Percentiles rank a stretch among this genome's conserved stretches.
Conservation (phyloP, 2,113 vertebrate genomes). For the Pelvicachromis taeniatus region DNA sequence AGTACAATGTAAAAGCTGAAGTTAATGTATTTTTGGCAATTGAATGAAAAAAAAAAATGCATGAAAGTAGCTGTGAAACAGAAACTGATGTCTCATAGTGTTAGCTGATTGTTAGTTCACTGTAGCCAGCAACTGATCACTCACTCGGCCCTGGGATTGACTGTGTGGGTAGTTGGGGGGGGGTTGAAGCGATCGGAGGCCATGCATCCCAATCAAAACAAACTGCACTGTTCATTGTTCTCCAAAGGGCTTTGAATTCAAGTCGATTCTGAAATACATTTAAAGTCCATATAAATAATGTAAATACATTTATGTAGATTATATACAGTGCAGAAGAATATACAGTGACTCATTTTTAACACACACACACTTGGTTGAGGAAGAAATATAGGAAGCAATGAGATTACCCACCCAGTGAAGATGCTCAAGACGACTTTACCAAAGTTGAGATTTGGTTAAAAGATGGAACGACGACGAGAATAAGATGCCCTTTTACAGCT, state of each 20-base stretch:
- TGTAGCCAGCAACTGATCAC: slow-evolving; percentile 17
- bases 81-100: slow-evolving; percentile 25
- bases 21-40: slow-evolving; percentile 46
- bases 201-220: slow-evolving; percentile 39
- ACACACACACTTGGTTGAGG: not conserved
- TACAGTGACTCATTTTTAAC: slow-evolving; percentile 36
- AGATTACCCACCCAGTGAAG: not conserved
- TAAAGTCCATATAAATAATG: slow-evolving; percentile 65
- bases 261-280: slow-evolving; percentile 50
- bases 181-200: slow-evolving; percentile 1
- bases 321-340: slow-evolving; percentile 51
- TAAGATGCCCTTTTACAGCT: not conserved
- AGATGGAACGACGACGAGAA: not conserved
- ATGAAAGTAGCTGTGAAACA: slow-evolving; percentile 53
- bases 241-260: slow-evolving; percentile 72
- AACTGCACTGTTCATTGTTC: slow-evolving; percentile 59
- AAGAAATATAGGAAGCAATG: not conserved
- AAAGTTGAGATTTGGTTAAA: not conserved
- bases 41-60: slow-evolving; percentile 53
- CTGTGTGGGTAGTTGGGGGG: not conserved
- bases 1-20: slow-evolving; percentile 35
- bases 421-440: not conserved
- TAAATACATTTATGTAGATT: slow-evolving; percentile 68
- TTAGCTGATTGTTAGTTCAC: slow-evolving; percentile 28
- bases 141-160: not conserved